These are phyloP conservation scores for Dichetophora obliterata DNA, from an alignment of 2,888 invertebrate species.

Conservation along the genomic window DNA sequence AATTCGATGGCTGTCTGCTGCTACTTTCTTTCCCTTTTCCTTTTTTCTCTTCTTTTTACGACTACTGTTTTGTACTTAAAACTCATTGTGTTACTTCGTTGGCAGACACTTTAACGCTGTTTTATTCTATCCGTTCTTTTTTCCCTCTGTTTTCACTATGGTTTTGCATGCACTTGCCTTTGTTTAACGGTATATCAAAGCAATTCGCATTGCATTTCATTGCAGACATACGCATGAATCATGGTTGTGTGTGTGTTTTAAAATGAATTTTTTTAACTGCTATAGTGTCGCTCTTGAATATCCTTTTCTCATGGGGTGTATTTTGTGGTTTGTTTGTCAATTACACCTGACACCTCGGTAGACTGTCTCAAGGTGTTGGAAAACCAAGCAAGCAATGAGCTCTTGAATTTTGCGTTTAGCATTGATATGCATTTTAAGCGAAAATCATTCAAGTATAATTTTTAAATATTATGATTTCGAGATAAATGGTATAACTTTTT, in stretches of 20 bases:
- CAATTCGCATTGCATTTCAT: conserved; percentile 7
- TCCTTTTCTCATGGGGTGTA: conserved; percentile 32
- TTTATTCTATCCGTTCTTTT: not conserved
- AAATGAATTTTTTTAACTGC: not conserved
- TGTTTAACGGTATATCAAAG: conserved; percentile 17
- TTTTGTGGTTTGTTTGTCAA: conserved; percentile 46
- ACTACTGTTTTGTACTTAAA: not conserved
- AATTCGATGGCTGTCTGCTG: conserved; percentile 9
- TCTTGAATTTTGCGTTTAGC: not conserved
- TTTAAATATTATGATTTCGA: not conserved
- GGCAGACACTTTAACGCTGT: not conserved
- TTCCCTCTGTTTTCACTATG: not conserved
- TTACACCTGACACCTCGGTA: conserved; percentile 42
- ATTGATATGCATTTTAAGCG: not conserved
- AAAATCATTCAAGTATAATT: not conserved
- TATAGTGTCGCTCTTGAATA: not conserved
- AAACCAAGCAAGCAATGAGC: not conserved
- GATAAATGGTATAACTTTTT: too few species aligned
- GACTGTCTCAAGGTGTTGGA: not conserved
- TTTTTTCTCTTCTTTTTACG: not conserved
- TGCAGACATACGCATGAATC: conserved; percentile 26
- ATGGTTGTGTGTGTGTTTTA: not conserved
- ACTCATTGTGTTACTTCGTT: not conserved
- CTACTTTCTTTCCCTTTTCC: not conserved
- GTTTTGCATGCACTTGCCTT: not conserved